phyloP scores from a whole-genome alignment of 2,797 vertebrate species.

The Tinamus major region DNA sequence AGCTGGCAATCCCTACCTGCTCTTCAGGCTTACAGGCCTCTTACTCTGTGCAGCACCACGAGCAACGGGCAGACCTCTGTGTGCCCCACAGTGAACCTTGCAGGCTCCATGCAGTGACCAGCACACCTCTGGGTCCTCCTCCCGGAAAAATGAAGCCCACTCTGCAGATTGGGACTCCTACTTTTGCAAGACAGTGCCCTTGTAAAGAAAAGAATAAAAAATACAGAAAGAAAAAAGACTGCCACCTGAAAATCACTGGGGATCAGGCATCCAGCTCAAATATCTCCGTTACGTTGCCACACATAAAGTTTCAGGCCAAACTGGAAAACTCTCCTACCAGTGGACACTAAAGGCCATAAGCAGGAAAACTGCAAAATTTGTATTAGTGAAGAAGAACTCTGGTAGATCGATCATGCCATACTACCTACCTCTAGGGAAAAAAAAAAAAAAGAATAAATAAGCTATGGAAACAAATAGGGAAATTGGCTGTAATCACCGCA shows the following conservation, averaged over 20 bases:
- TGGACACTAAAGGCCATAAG: slow-evolving; percentile 49
- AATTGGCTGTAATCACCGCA: slow-evolving; percentile 47
- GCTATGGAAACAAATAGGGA: slow-evolving; percentile 60
- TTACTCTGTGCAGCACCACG: not conserved
- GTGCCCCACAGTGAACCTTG: not conserved
- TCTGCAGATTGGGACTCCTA: not conserved
- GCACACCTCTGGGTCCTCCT: not conserved
- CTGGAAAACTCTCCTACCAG: not conserved
- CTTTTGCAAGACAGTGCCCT: not conserved
- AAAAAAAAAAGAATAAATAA: slow-evolving; percentile 48
- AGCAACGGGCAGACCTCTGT: not conserved
- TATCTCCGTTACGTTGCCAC: not conserved
- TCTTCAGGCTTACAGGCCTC: not conserved
- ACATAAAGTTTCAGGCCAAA: not conserved
- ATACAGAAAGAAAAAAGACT: no score
- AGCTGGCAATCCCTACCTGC: not conserved
- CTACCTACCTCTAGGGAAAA: slow-evolving; percentile 27
- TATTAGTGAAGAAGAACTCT: slow-evolving; percentile 40
- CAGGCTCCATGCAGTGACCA: not conserved
- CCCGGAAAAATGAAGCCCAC: not conserved
- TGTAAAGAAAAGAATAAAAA: no score
- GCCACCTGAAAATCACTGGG: not conserved
- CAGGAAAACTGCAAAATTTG: slow-evolving; percentile 43
- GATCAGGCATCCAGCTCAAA: not conserved
- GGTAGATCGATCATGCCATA: slow-evolving; percentile 48